Evolutionary conservation across 2,113 vertebrate genomes (phyloP), one percentile per base, ranked within the genome.

Genomic region (Chionodraco myersi): DNA sequence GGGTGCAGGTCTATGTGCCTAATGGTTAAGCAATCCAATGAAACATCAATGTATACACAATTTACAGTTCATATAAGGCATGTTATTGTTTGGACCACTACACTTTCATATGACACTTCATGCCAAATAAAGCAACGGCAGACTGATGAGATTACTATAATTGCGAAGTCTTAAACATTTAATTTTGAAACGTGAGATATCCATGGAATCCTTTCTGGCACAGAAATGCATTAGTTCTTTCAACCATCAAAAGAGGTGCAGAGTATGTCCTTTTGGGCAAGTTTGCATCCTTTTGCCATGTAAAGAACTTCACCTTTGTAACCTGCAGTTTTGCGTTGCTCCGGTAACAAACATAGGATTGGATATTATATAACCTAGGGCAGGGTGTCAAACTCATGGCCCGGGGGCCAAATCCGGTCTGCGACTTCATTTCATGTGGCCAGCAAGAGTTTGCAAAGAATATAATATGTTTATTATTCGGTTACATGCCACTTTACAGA

Each of bases 301-400:
- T 64, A 11, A 57, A 65, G 49, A 65, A 48, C 21, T 18, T 74
- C 48, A 47, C 57, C 58, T 48, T 48, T 48, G 34, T 9, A 70
- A 23, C 58, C 66, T 57, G 59, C 48, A 49, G 36, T 41, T 41
- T 41, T 6, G 36, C 36, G 6, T 6, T 41, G 36, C 36, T 2
- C 36, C 7, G 36, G 6, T 1, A 41, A 41, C 36, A 41, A n/a
- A 44, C 10, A 5, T 62, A 26, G 3, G 6, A 30, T 4, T 52
- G 30, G 6, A 59, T 48, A 54, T 34, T 51, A 10, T 14, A 13
- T 13, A 57, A 26, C 1, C 23, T n/a, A 15, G 14, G n/a, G 10
- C 21, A 21, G 21, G 21, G 21, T 21, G 21, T 21, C 21, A 21
- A 21, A 21, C 21, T 21, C 21, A 21, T 21, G 21, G 21, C 21